Percentiles rank a stretch among this genome's conserved stretches.
Conservation (phyloP, 2,888 invertebrate species). For the Lithophane semibrunnea region DNA sequence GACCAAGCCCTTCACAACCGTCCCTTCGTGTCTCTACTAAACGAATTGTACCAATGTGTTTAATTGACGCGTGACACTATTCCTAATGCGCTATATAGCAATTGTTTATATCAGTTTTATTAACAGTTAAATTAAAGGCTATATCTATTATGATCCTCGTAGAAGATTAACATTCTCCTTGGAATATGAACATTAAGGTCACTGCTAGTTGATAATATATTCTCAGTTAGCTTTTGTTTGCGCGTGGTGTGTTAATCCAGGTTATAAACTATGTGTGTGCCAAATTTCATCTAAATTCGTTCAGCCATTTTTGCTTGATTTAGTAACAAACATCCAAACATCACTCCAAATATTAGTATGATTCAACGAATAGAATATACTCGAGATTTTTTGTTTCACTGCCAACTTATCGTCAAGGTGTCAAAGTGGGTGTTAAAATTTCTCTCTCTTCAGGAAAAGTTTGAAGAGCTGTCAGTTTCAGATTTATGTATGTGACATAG, state of each 20-base stretch:
- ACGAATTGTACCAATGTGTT: constrained; percentile 73
- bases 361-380: not conserved
- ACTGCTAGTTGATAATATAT: not conserved
- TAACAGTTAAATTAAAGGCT: constrained; percentile 49
- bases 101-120: constrained; percentile 62
- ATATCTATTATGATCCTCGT: constrained; percentile 49
- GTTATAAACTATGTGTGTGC: not conserved
- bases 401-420: not conserved
- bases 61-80: constrained; percentile 75
- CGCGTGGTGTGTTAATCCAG: not conserved
- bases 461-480: constrained; percentile 25
- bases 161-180: constrained; percentile 51
- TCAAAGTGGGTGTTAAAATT: constrained; percentile 7
- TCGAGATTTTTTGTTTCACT: not conserved
- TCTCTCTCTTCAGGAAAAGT: constrained; percentile 28
- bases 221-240: not conserved
- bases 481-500: constrained; percentile 1
- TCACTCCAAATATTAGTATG: not conserved
- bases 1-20: constrained; percentile 19
- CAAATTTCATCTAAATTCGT: not conserved
- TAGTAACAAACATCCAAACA: not conserved
- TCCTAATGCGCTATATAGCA: constrained; percentile 58
- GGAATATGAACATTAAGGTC: constrained; percentile 44
- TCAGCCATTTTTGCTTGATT: not conserved
- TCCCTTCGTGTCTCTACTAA: constrained; percentile 61